phyloP scores from a whole-genome alignment of 2,113 vertebrate species.

The Galemys pyrenaicus region DNA sequence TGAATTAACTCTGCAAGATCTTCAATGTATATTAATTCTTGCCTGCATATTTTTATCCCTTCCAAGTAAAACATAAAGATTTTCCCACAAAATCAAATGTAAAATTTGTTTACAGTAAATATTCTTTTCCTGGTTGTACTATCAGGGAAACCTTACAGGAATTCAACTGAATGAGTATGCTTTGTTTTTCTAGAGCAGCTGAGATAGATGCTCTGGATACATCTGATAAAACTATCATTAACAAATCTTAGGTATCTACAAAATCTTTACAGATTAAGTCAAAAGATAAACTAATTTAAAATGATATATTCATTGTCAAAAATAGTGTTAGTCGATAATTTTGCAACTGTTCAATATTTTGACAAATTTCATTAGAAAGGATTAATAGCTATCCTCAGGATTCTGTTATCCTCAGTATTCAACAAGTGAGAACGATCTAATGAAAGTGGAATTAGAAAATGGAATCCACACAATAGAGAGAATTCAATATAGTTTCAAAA shows the following conservation, averaged over 20 bases:
- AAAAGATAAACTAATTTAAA: conserved; percentile 20
- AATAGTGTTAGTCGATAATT: neutral
- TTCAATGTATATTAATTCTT: neutral
- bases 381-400: neutral
- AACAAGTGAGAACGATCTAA: conserved; percentile 25
- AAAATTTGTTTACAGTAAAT: conserved; percentile 42
- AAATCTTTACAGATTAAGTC: neutral
- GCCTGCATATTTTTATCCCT: neutral
- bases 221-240: neutral
- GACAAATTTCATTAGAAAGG: conserved; percentile 23
- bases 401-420: neutral
- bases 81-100: neutral
- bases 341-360: conserved; percentile 15
- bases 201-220: neutral
- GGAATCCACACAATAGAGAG: neutral
- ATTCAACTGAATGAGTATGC: neutral
- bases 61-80: conserved; percentile 46
- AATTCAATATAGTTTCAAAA: neutral
- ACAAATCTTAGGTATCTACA: neutral
- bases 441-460: conserved; percentile 2
- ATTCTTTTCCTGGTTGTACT: neutral
- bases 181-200: conserved; percentile 23
- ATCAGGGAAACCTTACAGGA: neutral
- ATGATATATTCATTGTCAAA: neutral
- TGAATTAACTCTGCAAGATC: conserved; percentile 10